Evolutionary conservation across 2,888 invertebrate genomes (phyloP), one percentile per base, ranked within the genome.

Genomic region (Cantharis rustica): DNA sequence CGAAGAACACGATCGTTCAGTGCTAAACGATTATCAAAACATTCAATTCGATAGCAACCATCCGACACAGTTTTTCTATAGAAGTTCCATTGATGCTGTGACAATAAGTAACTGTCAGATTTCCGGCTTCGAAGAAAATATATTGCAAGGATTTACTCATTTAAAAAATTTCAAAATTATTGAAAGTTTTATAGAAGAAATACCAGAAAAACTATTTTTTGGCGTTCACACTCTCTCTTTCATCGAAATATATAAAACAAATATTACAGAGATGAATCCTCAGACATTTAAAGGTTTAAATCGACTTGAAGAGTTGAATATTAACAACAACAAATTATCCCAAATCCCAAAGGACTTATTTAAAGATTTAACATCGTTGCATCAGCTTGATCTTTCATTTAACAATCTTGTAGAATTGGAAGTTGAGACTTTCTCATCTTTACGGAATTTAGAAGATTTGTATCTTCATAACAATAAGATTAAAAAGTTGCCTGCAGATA

Each of bases 21-120:
- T 20, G 5, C 20, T 5, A 7, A 20, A 20, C 1, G 7, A 0
- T 0, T 1, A 0, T 13, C 3, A 1, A 31, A 1, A 7, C 4
- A 20, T 20, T 7, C 20, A 20, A 20, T 20, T 20, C 7, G 5
- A 20, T 13, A 13, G 3, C 13, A 20, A 20, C 0, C 13, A 11
- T 31, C 31, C 31, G 1, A 31, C 13, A 13, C 13, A 31, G 3
- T 31, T 4, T 1, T 31, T 13, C 4, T 31, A 31, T 3, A 31
- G 3, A 31, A 4, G 11, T 3, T 3, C 13, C 11, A 1, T 31
- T 31, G 31, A 31, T 13, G 3, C 13, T 4, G 3, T 31, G 13
- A 13, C 13, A 31, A 31, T 31, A 3, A 31, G 7, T 9, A 16
- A 62, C 1, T 16, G 62, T 16, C 15, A 11, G 3, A 16, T 16